Evolutionary conservation across 2,797 vertebrate species (phyloP).

Genomic region (Periparus ater): DNA sequence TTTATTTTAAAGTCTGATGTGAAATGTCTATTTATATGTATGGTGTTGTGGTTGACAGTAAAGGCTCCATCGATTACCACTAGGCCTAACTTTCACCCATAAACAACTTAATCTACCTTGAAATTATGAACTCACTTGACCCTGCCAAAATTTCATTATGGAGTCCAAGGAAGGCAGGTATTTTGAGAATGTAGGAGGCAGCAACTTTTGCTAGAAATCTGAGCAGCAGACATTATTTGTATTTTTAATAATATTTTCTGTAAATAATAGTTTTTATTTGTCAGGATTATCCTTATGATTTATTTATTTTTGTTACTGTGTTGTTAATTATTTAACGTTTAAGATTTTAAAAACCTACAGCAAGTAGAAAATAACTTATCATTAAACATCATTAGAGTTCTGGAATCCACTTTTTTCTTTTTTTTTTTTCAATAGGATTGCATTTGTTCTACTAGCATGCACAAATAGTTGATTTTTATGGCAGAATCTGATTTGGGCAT

Average conservation of each 20-base stretch:
- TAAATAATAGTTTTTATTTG: background rate
- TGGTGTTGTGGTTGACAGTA: background rate
- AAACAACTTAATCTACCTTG: slow-evolving; percentile 43
- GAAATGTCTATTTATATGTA: background rate
- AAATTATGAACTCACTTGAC: slow-evolving; percentile 12
- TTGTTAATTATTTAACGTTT: slow-evolving; percentile 48
- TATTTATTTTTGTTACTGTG: background rate
- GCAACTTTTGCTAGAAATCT: background rate
- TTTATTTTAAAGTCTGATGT: background rate
- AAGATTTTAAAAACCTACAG: slow-evolving; percentile 42
- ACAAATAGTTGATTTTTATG: slow-evolving; percentile 73
- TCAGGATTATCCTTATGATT: background rate
- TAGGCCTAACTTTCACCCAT: slow-evolving; percentile 14
- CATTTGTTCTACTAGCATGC: slow-evolving; percentile 69
- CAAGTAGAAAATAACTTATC: slow-evolving; percentile 50
- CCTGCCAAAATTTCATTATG: background rate
- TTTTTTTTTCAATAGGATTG: background rate
- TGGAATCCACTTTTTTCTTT: background rate
- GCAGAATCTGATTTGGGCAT: slow-evolving; percentile 74
- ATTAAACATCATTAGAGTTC: slow-evolving; percentile 55
- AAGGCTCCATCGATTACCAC: background rate
- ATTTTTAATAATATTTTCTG: background rate
- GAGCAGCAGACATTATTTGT: background rate
- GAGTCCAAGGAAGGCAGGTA: background rate
- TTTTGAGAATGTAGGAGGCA: background rate